Evolutionary conservation across 1,140 invertebrate genomes (phyloP), one percentile per base, ranked within the genome.

Genomic region (Helicoverpa zea): DNA sequence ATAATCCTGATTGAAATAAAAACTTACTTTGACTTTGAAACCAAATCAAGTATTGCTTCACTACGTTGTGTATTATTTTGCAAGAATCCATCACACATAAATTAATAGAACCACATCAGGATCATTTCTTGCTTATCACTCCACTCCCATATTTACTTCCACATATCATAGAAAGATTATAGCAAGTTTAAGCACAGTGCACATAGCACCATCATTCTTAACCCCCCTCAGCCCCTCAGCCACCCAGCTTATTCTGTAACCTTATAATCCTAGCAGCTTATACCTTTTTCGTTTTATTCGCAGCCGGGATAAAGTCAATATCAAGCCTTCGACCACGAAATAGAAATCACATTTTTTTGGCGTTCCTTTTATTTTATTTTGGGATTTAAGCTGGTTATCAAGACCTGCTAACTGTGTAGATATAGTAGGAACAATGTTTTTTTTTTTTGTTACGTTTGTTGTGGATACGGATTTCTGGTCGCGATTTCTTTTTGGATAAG

Each of bases 191-290:
- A 61, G 11, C 23, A 5, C 18, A 29, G 58, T 29, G 23, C 11
- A 29, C 58, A 61, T 29, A 29, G 29, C 11, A 61, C 58, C 58
- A 61, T 61, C 58, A 61, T 61, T 61, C 58, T 61, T 61, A 23
- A 23, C 47, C 18, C 13, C n/a, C 13, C 2, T 13, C 4, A 4
- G 9, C 14, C 43, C 66, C 18, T 43, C 7, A 18, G 16, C 43
- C 63, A 16, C 2, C 61, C 30, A 52, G 66, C 43, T 70, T 52
- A 70, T 70, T 52, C n/a, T n/a, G 47, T 51, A 51, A 51, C 66
- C 66, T 70, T 30, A 23, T 72, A 72, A 72, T 72, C 68, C 68
- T 11, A 18, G 68, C 18, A 72, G 68, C 68, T 72, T 72, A 72
- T 54, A 72, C 13, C 68, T 72, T 72, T 52, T 52, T 54, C 68